Conservation (phyloP, 2,797 vertebrate genomes). For the Oreochromis grahami region DNA sequence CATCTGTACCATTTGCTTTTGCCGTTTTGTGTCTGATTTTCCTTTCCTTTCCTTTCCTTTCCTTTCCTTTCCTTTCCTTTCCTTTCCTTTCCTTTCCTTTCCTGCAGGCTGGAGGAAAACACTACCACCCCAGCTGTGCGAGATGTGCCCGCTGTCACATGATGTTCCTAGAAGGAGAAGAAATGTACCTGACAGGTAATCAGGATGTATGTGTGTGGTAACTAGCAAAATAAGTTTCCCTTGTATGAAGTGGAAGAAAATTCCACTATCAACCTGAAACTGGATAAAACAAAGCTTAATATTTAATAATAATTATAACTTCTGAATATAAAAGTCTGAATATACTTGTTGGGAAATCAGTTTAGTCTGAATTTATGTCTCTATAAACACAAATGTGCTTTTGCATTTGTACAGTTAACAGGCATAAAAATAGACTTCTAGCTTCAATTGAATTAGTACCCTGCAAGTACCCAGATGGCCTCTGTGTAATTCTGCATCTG, state of each 20-base stretch:
- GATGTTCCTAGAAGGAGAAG: slow-evolving; percentile 94
- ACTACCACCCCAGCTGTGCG: slow-evolving; percentile 93
- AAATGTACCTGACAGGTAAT: slow-evolving; percentile 96
- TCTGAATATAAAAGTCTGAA: background rate
- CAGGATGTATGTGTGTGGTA: background rate
- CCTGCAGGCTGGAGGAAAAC: slow-evolving; percentile 90
- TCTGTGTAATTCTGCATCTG: background rate
- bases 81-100: background rate
- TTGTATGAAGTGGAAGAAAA: background rate
- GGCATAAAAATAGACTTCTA: slow-evolving; percentile 28
- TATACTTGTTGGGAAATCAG: background rate
- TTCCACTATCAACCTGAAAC: background rate
- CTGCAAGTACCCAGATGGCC: slow-evolving; percentile 48
- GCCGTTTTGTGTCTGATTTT: background rate
- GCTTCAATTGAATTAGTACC: slow-evolving; percentile 31
- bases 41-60: background rate
- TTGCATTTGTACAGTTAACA: background rate
- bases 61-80: background rate
- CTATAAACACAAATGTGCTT: background rate
- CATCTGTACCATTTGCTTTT: background rate
- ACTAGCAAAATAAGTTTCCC: background rate
- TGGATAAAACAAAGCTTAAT: background rate
- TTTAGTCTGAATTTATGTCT: background rate
- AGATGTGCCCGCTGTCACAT: slow-evolving; percentile 92
- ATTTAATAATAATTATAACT: background rate